Conservation (phyloP, 1,140 invertebrate genomes). For the Drosophila ohnishii region DNA sequence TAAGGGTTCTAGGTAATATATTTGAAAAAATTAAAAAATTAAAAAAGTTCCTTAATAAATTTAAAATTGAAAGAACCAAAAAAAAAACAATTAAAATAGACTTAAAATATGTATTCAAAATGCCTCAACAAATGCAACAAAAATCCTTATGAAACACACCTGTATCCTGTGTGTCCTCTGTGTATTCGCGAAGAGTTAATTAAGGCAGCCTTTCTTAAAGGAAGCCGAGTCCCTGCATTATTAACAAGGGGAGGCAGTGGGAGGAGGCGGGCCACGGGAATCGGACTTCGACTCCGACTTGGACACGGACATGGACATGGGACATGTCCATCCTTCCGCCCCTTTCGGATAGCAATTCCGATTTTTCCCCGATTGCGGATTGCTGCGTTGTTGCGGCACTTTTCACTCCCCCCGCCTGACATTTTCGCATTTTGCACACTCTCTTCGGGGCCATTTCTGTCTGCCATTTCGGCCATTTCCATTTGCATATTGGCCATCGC, state of each 20-base stretch:
- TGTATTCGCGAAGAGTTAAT: neutral
- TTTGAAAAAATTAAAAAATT: no score
- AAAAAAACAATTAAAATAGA: no score
- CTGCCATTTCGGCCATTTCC: constrained; percentile 29
- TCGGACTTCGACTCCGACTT: neutral
- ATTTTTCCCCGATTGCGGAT: constrained; percentile 21
- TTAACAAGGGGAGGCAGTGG: neutral
- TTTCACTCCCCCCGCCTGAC: constrained; percentile 3
- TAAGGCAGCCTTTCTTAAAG: constrained; percentile 1
- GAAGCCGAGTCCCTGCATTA: neutral
- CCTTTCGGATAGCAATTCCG: constrained; percentile 25
- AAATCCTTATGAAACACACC: neutral
- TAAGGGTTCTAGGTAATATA: no score
- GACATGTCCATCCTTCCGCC: constrained; percentile 4
- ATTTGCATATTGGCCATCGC: constrained; percentile 55
- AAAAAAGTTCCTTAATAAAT: neutral
- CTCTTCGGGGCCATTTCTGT: constrained; percentile 16
- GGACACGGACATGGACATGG: neutral
- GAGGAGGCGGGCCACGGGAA: no score
- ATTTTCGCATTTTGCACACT: constrained; percentile 11
- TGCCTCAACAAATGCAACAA: no score
- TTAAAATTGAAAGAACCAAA: neutral
- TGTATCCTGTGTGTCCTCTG: neutral
- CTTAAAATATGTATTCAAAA: no score
- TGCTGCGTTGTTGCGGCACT: constrained; percentile 38